Conservation (phyloP, 1,140 invertebrate genomes). For the Lysiphlebus fabarum region DNA sequence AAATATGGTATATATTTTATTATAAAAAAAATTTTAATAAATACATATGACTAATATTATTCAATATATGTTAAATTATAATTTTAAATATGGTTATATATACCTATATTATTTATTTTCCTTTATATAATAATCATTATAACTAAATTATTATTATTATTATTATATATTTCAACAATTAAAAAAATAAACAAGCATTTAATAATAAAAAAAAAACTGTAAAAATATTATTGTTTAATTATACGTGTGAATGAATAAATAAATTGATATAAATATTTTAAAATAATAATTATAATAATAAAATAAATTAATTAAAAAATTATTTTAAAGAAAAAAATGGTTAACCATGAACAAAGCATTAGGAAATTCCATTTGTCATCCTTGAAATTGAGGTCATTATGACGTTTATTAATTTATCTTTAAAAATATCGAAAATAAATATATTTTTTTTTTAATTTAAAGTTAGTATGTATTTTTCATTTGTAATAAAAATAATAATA, state of each 20-base stretch:
- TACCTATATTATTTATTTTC: no score
- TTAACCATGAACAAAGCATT: constrained; percentile 15
- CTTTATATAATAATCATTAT: no score
- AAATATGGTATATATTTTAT: no score
- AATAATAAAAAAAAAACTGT: no score
- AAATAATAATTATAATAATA: constrained; percentile 1
- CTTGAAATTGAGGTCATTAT: constrained; percentile 21
- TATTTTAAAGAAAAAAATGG: constrained; percentile 6
- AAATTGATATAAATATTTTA: no score
- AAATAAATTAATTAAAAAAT: constrained; percentile 6
- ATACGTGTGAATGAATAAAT: no score
- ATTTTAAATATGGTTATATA: no score
- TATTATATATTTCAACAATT: neutral
- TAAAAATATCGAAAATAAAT: constrained; percentile 5
- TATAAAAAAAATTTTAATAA: no score
- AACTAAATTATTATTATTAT: no score
- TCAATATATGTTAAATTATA: no score
- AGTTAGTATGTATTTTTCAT: neutral
- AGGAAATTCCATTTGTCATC: neutral
- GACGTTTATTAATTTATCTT: constrained; percentile 6
- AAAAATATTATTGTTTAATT: neutral
- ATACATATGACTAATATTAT: no score
- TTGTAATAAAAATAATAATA: neutral
- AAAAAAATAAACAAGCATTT: constrained; percentile 5
- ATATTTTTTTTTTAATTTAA: neutral